A percentile compares a stretch with the other conserved stretches of the same genome.
Conservation (phyloP, 1,140 invertebrate genomes). For the Ceratosolen fusciceps region DNA sequence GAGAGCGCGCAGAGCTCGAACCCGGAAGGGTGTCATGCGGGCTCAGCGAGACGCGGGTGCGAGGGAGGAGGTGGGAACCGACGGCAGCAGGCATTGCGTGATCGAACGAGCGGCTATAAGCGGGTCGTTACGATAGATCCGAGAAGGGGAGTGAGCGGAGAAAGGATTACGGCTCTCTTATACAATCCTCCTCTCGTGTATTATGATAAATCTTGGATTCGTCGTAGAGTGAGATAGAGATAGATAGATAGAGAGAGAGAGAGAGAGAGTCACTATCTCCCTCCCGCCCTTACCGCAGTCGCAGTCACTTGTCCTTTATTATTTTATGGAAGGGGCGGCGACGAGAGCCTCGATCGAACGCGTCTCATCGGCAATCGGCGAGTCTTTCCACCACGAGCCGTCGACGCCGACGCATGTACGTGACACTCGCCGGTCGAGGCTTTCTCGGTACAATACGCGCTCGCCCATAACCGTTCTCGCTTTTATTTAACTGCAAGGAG, state of each 20-base stretch:
- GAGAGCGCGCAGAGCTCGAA: conserved; percentile 11
- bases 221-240: too few species aligned
- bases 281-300: background rate
- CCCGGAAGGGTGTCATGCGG: conserved; percentile 42
- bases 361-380: conserved; percentile 5
- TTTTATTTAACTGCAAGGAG: background rate
- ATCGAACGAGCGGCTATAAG: conserved; percentile 37
- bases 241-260: too few species aligned
- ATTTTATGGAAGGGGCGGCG: conserved; percentile 8
- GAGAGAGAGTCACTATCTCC: too few species aligned
- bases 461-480: too few species aligned
- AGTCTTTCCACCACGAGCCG: conserved; percentile 8
- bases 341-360: background rate
- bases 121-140: conserved; percentile 49
- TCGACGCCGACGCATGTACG: background rate
- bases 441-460: background rate
- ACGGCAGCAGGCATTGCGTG: conserved; percentile 7
- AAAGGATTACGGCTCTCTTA: conserved; percentile 54
- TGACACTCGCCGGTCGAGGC: background rate
- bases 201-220: conserved; percentile 33
- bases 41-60: background rate
- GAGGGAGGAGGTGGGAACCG: conserved; percentile 33
- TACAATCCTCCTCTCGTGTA: background rate
- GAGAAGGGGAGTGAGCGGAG: conserved; percentile 38
- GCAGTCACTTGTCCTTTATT: conserved; percentile 15